Base-by-base conservation (phyloP, 2,888 invertebrate genomes). In the Cryptosula pallasiana region DNA sequence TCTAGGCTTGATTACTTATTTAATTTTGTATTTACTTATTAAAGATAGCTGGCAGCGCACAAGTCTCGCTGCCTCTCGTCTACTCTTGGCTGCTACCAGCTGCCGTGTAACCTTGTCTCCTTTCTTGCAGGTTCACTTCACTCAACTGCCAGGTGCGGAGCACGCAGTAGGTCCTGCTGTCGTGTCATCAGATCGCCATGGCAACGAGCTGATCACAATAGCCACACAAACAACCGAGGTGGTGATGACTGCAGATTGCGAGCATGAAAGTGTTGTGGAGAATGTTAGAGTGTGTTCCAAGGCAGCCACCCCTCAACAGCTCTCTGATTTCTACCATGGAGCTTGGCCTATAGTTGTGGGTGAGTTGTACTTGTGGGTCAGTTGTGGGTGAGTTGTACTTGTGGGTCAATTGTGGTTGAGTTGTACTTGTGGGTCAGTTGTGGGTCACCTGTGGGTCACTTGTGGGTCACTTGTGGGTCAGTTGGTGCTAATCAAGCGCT, bases 311-410 rank as follows among this genome's bases (percentile, higher is more conserved):
- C 45, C 70, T 54, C 36, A 54, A 23, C 70, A 70, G 36, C 75
- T 87, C 73, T 83, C 86, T 16, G 84, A 86, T 57, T 84, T 88
- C 73, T 88, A 88, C 78, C 88, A 88, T 77, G 89, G 89, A n/a
- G 88, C 88, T 20, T 89, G 89, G 89, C 89, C 89, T 3, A 87
- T 88, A 57, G 88, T 25, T 27, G 88, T 25, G 25, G 45, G 63
- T 74, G 35, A 29, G 55, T 34, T n/a, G n/a, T n/a, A n/a, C n/a
- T n/a, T n/a, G n/a, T n/a, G n/a, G n/a, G n/a, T n/a, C n/a, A n/a
- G n/a, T n/a, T n/a, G n/a, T n/a, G n/a, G n/a, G n/a, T n/a, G n/a
- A n/a, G n/a, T n/a, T n/a, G n/a, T n/a, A n/a, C n/a, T n/a, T n/a
- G n/a, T n/a, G n/a, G n/a, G n/a, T n/a, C n/a, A n/a, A n/a, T n/a